Evolutionary conservation across 2,888 invertebrate genomes (phyloP).

Genomic region (Athetis lepigone): DNA sequence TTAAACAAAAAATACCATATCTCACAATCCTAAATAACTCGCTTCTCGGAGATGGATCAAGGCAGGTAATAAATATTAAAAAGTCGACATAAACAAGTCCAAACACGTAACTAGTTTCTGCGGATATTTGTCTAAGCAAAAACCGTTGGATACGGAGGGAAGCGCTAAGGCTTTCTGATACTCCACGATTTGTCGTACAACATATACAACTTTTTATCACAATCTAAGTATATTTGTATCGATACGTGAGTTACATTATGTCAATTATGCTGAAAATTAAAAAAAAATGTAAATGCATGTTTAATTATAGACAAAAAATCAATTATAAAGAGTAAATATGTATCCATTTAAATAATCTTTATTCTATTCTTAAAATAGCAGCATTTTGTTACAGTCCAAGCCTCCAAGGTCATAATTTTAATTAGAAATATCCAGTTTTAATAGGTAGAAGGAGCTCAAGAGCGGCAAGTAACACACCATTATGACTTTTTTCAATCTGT

Average conservation of each 20-base stretch:
- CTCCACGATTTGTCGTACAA: conserved; percentile 39
- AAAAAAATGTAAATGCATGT: conserved; percentile 20
- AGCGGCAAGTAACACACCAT: no score
- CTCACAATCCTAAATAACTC: conserved; percentile 26
- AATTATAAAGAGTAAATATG: no score
- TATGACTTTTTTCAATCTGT: no score
- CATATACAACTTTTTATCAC: conserved; percentile 22
- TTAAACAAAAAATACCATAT: conserved; percentile 39
- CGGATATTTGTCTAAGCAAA: conserved; percentile 88
- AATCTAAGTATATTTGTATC: conserved; percentile 31
- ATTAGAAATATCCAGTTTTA: no score
- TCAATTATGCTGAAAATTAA: conserved; percentile 15
- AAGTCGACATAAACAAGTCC: conserved; percentile 80
- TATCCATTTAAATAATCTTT: no score
- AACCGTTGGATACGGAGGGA: conserved; percentile 80
- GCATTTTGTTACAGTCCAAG: no score
- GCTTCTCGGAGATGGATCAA: conserved; percentile 67
- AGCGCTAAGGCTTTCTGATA: conserved; percentile 66
- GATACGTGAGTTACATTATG: conserved; percentile 48
- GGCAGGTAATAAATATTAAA: conserved; percentile 82
- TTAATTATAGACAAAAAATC: neutral
- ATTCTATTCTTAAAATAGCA: no score
- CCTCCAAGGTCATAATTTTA: no score
- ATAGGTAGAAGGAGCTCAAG: no score
- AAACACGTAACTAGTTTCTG: conserved; percentile 88